Evolutionary conservation across 2,113 vertebrate genomes (phyloP).

Genomic region (Rana temporaria): DNA sequence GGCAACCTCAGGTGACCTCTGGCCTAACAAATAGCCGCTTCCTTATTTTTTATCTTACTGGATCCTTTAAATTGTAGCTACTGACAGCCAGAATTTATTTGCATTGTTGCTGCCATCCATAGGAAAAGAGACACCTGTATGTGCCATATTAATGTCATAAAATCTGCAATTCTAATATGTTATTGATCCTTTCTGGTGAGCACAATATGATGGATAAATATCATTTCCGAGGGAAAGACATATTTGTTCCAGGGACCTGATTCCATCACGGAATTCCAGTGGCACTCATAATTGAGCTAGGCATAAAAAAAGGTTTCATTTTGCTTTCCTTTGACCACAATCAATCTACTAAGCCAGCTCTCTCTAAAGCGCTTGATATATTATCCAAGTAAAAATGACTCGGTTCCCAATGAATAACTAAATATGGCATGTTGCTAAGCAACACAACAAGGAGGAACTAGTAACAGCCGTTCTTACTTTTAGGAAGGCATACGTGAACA

Average conservation of each 20-base stretch:
- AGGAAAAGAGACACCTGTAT: too few species aligned
- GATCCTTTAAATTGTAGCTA: too few species aligned
- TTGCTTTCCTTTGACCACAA: conserved; percentile 18
- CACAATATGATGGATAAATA: conserved; percentile 13
- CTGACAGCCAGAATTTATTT: too few species aligned
- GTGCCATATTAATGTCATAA: too few species aligned
- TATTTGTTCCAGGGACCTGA: conserved; percentile 25
- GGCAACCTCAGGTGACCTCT: too few species aligned
- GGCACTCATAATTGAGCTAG: conserved; percentile 19
- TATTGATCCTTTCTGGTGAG: background rate
- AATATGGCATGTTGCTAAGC: conserved; percentile 43
- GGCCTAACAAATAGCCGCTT: too few species aligned
- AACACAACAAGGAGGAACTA: conserved; percentile 39
- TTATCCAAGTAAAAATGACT: conserved; percentile 43
- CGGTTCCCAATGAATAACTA: conserved; percentile 36
- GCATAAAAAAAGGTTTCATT: conserved; percentile 21
- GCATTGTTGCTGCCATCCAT: too few species aligned
- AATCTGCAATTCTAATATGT: too few species aligned
- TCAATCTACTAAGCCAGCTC: conserved; percentile 26
- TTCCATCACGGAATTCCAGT: conserved; percentile 16
- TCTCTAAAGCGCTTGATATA: conserved; percentile 30
- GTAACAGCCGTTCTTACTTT: conserved; percentile 36
- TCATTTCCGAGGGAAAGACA: conserved; percentile 30
- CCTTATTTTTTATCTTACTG: too few species aligned
- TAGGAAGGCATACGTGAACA: conserved; percentile 26